Conservation (phyloP, 1,140 invertebrate species). For the Elysia chlorotica region DNA sequence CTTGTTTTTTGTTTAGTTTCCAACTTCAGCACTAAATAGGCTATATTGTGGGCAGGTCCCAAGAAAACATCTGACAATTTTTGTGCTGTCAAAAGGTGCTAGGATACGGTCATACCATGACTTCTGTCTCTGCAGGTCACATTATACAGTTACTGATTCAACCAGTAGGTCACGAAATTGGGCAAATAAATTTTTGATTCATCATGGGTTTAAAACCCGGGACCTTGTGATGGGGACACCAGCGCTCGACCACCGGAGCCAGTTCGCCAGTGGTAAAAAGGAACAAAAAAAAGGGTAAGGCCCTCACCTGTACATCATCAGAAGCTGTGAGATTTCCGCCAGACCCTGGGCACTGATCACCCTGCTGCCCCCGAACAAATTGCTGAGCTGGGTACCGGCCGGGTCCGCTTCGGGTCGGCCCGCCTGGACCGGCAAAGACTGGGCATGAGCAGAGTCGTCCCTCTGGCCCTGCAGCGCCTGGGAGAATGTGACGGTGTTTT, state of each 20-base stretch:
- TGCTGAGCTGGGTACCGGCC: not conserved
- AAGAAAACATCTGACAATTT: no score
- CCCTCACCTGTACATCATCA: conserved; percentile 32
- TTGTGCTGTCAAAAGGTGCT: no score
- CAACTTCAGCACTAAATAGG: no score
- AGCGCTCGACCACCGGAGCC: not conserved
- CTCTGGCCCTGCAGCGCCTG: not conserved
- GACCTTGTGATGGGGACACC: not conserved
- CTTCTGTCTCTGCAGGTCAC: no score
- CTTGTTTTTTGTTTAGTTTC: no score
- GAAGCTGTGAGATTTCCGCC: conserved; percentile 41
- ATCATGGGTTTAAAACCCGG: no score
- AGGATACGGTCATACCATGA: no score
- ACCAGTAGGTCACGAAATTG: not conserved
- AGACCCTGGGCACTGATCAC: conserved; percentile 40
- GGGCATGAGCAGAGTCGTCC: not conserved
- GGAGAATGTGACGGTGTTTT: no score
- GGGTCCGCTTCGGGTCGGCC: not conserved
- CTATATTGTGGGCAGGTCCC: no score
- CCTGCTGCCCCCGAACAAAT: conserved; percentile 15
- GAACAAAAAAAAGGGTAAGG: not conserved
- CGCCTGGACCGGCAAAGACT: not conserved
- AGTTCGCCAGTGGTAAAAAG: not conserved
- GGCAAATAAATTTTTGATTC: no score
- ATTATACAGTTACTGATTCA: not conserved